These are phyloP conservation scores for Netelia inedita DNA, from an alignment of 2,888 invertebrate genomes.

Conservation along the genomic window DNA sequence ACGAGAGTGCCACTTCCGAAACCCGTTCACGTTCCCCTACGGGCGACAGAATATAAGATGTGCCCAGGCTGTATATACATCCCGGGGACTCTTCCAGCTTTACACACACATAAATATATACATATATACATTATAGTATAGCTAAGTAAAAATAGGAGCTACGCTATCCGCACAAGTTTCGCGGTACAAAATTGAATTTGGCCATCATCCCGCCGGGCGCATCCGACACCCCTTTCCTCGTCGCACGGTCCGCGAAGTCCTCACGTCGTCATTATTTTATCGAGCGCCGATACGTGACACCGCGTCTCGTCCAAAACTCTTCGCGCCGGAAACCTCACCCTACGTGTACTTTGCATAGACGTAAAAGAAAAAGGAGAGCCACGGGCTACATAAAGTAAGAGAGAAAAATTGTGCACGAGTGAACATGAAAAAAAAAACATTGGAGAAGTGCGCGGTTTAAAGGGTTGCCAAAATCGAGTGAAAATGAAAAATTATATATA, in stretches of 20 bases:
- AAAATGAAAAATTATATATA: not conserved
- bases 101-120: conserved; percentile 17
- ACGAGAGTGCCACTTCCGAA: conserved; percentile 60
- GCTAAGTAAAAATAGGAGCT: conserved; percentile 35
- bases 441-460: not conserved
- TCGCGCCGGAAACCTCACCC: not conserved
- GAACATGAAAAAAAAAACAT: not conserved
- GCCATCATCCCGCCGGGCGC: conserved; percentile 55
- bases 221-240: conserved; percentile 7
- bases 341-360: conserved; percentile 12
- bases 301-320: conserved; percentile 19
- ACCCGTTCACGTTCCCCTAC: conserved; percentile 61
- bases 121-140: not conserved
- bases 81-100: conserved; percentile 1
- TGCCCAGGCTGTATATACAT: conserved; percentile 17
- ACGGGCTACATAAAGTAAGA: not conserved
- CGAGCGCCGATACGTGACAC: conserved; percentile 62
- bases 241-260: not conserved
- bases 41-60: conserved; percentile 64
- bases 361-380: not conserved
- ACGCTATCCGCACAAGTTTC: conserved; percentile 53
- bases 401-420: not conserved
- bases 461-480: not conserved
- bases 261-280: conserved; percentile 70
- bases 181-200: conserved; percentile 70